A percentile compares a stretch with the other conserved stretches of the same genome.
phyloP scores from a whole-genome alignment of 2,113 vertebrate genomes.

The Dasyprocta punctata region DNA sequence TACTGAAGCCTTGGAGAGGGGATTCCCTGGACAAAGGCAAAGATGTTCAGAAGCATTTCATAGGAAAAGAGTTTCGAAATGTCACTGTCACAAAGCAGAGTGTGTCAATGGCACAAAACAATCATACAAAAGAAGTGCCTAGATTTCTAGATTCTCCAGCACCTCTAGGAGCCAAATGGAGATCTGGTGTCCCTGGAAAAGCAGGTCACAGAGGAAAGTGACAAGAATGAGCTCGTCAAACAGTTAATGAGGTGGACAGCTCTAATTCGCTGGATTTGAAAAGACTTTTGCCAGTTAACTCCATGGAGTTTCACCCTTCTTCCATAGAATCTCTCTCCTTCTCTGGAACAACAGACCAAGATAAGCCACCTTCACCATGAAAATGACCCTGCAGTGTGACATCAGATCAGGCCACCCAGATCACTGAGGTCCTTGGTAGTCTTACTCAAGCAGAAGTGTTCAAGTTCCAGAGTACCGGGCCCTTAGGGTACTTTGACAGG shows the following conservation, averaged over 20 bases:
- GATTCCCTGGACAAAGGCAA: conserved; percentile 93
- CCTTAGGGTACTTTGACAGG: conserved; percentile 67
- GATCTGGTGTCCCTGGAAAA: conserved; percentile 81
- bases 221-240: conserved; percentile 86
- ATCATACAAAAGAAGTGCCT: conserved; percentile 85
- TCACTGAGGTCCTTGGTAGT: conserved; percentile 86
- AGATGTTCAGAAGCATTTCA: conserved; percentile 93
- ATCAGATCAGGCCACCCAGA: conserved; percentile 88
- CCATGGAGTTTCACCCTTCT: conserved; percentile 81
- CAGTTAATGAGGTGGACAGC: conserved; percentile 84
- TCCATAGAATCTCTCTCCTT: conserved; percentile 39
- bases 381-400: conserved; percentile 8
- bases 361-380: not conserved
- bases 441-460: conserved; percentile 89
- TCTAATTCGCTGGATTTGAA: conserved; percentile 84
- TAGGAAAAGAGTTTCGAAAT: conserved; percentile 94
- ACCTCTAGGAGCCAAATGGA: conserved; percentile 67
- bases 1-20: conserved; percentile 93
- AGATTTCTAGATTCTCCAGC: conserved; percentile 83
- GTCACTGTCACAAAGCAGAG: conserved; percentile 91
- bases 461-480: conserved; percentile 82
- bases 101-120: conserved; percentile 91
- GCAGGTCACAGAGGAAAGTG: conserved; percentile 87
- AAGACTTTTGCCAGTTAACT: conserved; percentile 85
- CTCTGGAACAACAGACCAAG: conserved; percentile 8